Base-by-base conservation (phyloP, 2,888 invertebrate genomes). In the Chrysolina americana region DNA sequence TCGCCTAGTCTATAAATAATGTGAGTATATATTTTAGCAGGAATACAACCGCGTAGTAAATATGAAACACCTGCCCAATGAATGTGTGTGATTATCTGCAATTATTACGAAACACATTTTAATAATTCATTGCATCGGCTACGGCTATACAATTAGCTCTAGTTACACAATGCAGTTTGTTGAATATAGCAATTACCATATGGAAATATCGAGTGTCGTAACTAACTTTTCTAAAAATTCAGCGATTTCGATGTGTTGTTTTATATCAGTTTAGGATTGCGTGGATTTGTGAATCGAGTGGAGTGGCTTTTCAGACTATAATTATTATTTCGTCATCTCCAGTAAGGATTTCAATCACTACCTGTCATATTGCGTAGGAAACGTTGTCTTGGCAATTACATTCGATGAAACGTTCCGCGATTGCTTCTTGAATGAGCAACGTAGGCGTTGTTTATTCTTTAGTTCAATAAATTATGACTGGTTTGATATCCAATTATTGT, bases 41-140 rank as follows among this genome's bases (percentile, higher is more conserved):
- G 19, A 65, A 65, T 65, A 65, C 47, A 65, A 65, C 13, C 65
- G 47, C 65, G 65, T 65, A 65, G 65, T 68, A 53, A 68, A 68
- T 68, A 59, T 28, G 36, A 53, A 56, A 68, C 68, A 68, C 68
- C 68, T 68, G 68, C 53, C 23, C 68, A 41, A 68, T 68, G 68
- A 68, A 53, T 41, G 68, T 53, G 68, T 71, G 74, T 65, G 71
- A 76, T 76, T 76, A 74, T 59, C 74, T 56, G 56, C 73, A 71
- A 74, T 74, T 74, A 78, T 78, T 76, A 71, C 72, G 72, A 75
- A 75, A 77, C 59, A 65, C 47, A 76, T 70, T 73, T 79, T 80
- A 79, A 80, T 78, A 75, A 79, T 80, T 78, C 78, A 79, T 80
- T 79, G 77, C 76, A 76, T 70, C 73, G 70, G 56, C 73, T 76